Evolutionary conservation across 2,888 invertebrate species (phyloP).

Genomic region (Acleris cristana): DNA sequence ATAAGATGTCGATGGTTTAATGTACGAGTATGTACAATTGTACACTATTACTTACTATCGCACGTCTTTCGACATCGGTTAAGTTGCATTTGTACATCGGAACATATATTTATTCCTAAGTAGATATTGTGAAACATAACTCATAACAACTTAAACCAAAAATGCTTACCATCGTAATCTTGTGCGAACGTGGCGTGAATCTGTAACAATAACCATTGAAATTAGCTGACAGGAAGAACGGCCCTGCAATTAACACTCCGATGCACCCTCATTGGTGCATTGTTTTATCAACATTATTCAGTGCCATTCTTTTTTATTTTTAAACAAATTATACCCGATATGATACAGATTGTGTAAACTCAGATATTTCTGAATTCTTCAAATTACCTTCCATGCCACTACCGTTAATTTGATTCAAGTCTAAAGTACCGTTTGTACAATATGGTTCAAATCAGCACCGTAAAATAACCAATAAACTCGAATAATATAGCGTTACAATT

Average conservation of each 20-base stretch:
- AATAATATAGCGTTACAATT: slow-evolving; percentile 2
- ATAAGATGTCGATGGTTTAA: no score
- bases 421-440: background rate
- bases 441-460: background rate
- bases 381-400: background rate
- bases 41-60: no score
- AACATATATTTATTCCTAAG: no score
- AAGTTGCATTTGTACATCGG: no score
- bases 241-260: slow-evolving; percentile 56
- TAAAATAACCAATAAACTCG: slow-evolving; percentile 6
- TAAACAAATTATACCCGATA: no score
- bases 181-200: slow-evolving; percentile 69
- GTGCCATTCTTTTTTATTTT: no score
- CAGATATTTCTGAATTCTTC: background rate
- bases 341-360: background rate
- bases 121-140: no score
- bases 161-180: slow-evolving; percentile 80
- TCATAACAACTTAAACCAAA: background rate
- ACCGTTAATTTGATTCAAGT: background rate
- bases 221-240: slow-evolving; percentile 55
- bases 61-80: no score
- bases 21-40: no score
- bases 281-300: slow-evolving; percentile 1
- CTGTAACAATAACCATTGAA: slow-evolving; percentile 78
- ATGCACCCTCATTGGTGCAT: slow-evolving; percentile 8